These are phyloP conservation scores for Brevimyrus niger DNA, from an alignment of 2,113 vertebrate genomes.

Conservation along the genomic window DNA sequence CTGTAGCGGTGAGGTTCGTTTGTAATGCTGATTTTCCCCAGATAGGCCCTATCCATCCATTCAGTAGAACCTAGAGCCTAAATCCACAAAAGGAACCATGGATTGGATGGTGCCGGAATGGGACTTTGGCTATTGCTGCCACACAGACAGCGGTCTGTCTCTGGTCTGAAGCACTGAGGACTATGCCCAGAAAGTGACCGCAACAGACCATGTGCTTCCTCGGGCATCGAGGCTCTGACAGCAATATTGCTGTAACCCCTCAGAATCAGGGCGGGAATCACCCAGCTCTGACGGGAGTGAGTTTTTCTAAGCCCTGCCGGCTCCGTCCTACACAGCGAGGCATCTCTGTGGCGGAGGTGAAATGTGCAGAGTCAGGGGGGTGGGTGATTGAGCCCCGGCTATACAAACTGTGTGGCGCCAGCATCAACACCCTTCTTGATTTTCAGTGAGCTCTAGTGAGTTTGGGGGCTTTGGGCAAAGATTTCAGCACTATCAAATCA, in stretches of 20 bases:
- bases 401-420: not conserved
- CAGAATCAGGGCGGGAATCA: not conserved
- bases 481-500: constrained; percentile 10
- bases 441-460: not conserved
- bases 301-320: not conserved
- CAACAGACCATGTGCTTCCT: not conserved
- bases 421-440: not conserved
- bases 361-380: constrained; percentile 3
- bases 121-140: not conserved
- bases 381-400: not conserved
- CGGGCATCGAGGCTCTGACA: not conserved
- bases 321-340: not conserved
- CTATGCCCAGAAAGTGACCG: not conserved
- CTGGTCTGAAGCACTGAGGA: not conserved
- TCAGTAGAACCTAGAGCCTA: not conserved
- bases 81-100: not conserved
- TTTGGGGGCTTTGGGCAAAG: not conserved
- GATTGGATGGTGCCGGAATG: not conserved
- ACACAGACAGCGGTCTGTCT: not conserved
- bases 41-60: not conserved
- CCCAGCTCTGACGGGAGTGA: not conserved
- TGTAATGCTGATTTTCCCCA: not conserved
- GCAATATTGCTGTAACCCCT: not conserved
- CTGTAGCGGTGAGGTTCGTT: not conserved
- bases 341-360: not conserved